Evolutionary conservation across 2,888 invertebrate species (phyloP), one percentile per base, ranked within the genome.

Genomic region (Hypomecis atomaria): DNA sequence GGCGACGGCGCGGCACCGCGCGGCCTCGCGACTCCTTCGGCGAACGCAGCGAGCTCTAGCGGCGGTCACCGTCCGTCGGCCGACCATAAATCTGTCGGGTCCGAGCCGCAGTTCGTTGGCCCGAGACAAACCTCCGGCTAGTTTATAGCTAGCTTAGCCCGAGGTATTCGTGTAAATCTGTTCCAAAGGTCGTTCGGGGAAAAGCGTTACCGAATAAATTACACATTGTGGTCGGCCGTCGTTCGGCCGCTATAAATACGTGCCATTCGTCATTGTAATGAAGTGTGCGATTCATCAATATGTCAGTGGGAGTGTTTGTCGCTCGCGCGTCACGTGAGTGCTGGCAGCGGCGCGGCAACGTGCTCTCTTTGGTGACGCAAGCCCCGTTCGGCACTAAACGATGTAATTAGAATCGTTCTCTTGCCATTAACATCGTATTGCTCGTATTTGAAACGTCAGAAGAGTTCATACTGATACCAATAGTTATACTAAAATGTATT

Each of bases 1-100:
- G 7, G 52, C 52, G 10, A 8, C 11, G 1, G 11, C 1, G 49
- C 11, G 37, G 13, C 9, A 13, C 7, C 38, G 37, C 50, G 11
- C 23, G 10, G 6, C 23, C 40, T 7, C 11, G n/a, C n/a, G 13
- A 33, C 40, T 47, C 37, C 9, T 84, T 84, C 85, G 71, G 67
- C 81, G 84, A 85, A 84, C 67, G 70, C 67, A 23, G n/a, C n/a
- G 64, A 66, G 68, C 56, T 62, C 58, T 68, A 71, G 74, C 66
- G 70, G 78, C 79, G 67, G 76, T 74, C 77, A 76, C 69, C 71
- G 72, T 78, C 79, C 72, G 74, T 78, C 79, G 73, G 75, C 73
- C 74, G 67, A 71, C 78, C 75, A 87, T 88, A 87, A 87, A 87
- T 87, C 85, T 86, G 83, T 86, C 86, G 40, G 69, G 71, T 74